Evolutionary conservation across 2,888 invertebrate genomes (phyloP), one percentile per base, ranked within the genome.

Genomic region (Gymnoscelis rufifasciata): DNA sequence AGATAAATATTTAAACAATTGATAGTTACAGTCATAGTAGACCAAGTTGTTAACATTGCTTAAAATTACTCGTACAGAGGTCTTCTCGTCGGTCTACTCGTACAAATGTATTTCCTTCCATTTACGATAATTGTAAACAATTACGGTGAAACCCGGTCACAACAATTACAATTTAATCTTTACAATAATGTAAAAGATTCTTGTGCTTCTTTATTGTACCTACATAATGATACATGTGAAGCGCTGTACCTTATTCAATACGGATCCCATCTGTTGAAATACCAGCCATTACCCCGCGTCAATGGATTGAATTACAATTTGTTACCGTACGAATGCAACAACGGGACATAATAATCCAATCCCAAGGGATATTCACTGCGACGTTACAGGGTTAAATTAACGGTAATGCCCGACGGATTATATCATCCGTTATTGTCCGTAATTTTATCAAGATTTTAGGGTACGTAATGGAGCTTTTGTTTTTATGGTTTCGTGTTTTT

Each of bases 331-430:
- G 44, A 52, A 50, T 57, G 57, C 55, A 52, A 51, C 55, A 57
- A 58, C 57, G 54, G 58, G 52, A 58, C 52, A 54, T 62, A 57
- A 62, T 49, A 59, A 61, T 56, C 53, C 59, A 53, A 59, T 60
- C 41, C 39, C 42, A 41, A 30, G 37, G 35, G 31, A 44, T 50
- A 29, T 15, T 37, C 31, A 19, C 33, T 45, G 39, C 26, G 26
- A 42, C 36, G 38, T 54, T 41, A 41, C 38, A 29, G 29, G 30
- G 11, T 19, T 19, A 19, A 19, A 19, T 19, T 19, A 35, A 45
- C 35, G 7, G 24, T 42, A 7, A 12, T 23, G 31, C 33, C 28
- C 24, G 15, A 35, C 28, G 44, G 43, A 41, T 49, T 41, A 41
- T 45, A 40, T 47, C 29, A 27, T 30, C 27, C 29, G 38, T 7